phyloP scores from a whole-genome alignment of 2,113 vertebrate species.

The Tricholaema leucomelas region DNA sequence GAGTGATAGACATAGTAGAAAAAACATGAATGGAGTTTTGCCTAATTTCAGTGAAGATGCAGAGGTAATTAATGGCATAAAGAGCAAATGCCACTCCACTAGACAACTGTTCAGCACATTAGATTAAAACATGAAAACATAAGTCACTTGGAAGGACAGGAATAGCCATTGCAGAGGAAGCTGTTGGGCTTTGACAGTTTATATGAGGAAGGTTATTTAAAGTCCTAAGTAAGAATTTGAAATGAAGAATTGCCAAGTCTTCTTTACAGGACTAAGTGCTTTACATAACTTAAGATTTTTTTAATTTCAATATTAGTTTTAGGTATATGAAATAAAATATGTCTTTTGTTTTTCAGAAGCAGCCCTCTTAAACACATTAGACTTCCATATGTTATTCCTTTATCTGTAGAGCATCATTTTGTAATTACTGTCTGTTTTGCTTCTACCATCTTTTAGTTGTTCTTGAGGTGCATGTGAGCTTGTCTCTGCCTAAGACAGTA shows the following conservation, averaged over 20 bases:
- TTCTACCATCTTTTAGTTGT: background rate
- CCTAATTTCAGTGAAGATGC: background rate
- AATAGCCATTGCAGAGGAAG: background rate
- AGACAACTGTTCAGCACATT: background rate
- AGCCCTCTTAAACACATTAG: background rate
- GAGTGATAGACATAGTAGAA: background rate
- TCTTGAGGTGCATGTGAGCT: background rate
- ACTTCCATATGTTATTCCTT: background rate
- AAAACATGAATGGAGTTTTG: background rate
- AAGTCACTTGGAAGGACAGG: background rate
- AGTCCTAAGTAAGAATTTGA: background rate
- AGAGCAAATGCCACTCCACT: background rate
- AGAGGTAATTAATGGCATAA: background rate
- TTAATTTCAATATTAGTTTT: no score
- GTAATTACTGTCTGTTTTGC: accelerated
- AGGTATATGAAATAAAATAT: background rate
- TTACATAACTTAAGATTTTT: no score
- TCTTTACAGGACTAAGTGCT: background rate
- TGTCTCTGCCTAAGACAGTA: background rate
- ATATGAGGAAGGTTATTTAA: background rate
- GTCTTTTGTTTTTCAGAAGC: background rate
- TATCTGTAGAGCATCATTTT: background rate
- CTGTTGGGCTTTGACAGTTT: background rate
- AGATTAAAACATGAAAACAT: background rate
- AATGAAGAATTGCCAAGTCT: background rate